Evolutionary conservation across 2,797 vertebrate genomes (phyloP), one percentile per base, ranked within the genome.

Genomic region (Dicrostonyx torquatus): DNA sequence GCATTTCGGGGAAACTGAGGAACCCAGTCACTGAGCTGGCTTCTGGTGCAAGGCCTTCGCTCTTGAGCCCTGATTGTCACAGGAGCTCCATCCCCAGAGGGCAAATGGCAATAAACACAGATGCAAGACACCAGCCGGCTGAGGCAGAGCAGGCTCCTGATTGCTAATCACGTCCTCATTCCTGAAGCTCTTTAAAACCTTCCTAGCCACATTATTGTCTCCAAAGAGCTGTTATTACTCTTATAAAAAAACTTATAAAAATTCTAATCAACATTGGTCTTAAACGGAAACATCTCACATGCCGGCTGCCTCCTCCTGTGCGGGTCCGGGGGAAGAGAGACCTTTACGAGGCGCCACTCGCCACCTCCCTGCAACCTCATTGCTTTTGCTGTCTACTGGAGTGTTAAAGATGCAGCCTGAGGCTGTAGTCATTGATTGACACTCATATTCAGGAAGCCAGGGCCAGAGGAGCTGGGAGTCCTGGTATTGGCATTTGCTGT

Each of bases 171-270:
- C 34, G 86, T 64, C 70, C 96, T 62, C 75, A 26, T 90, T 93
- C 96, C 96, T 94, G 94, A 92, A 94, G 96, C 94, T 91, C 97
- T 98, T 97, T 95, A 96, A 96, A 95, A 95, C 62, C 97, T 78
- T 48, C 94, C 89, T 89, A 94, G 96, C 75, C 40, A 1, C 40
- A 76, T 94, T 97, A 96, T 96, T 94, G 90, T 95, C 95, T 95
- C 55, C 1, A 96, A 98, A 97, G 93, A 96, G 87, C 95, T 34
- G 34, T 97, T 98, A 96, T 93, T 90, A 95, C 79, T 14, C 87
- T 13, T 92, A 76, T 82, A 95, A 98, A 96, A 97, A 58, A 86
- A 26, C 48, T 26, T 93, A 79, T 97, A 94, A 97, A 78, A 95
- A 96, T 88, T 86, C 96, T 97, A 96, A 98, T 97, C 95, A 98